A percentile compares a stretch with the other conserved stretches of the same genome.
Conservation (phyloP, 2,797 vertebrate species). For the Rhabdomys pumilio region DNA sequence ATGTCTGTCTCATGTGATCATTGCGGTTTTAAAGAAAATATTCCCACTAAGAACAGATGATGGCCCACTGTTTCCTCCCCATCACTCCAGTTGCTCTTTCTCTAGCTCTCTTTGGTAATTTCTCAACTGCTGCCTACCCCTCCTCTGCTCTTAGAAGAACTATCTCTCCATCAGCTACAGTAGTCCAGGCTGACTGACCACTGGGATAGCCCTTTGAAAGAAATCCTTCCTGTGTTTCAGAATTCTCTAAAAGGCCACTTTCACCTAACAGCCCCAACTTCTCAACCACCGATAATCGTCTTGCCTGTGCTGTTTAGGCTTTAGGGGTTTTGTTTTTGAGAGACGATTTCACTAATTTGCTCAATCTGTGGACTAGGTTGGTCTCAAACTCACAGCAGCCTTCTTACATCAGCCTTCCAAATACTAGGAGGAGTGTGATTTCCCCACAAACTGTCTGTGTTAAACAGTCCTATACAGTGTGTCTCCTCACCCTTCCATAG, state of each 20-base stretch:
- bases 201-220: neutral
- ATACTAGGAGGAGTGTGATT: neutral
- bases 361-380: neutral
- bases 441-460: neutral
- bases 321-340: neutral
- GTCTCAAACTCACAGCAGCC: neutral
- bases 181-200: neutral
- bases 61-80: neutral
- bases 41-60: neutral
- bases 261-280: neutral
- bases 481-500: neutral
- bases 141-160: neutral
- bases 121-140: neutral
- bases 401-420: neutral
- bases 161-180: neutral
- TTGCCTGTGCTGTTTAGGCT: neutral
- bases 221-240: neutral
- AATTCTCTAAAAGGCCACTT: neutral
- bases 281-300: neutral
- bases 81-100: neutral
- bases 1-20: neutral
- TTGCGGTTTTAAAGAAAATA: neutral
- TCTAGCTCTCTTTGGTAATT: neutral
- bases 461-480: rapidly evolving
- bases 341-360: neutral